Conservation (phyloP, 2,888 invertebrate species). For the Rhagonycha lutea region DNA sequence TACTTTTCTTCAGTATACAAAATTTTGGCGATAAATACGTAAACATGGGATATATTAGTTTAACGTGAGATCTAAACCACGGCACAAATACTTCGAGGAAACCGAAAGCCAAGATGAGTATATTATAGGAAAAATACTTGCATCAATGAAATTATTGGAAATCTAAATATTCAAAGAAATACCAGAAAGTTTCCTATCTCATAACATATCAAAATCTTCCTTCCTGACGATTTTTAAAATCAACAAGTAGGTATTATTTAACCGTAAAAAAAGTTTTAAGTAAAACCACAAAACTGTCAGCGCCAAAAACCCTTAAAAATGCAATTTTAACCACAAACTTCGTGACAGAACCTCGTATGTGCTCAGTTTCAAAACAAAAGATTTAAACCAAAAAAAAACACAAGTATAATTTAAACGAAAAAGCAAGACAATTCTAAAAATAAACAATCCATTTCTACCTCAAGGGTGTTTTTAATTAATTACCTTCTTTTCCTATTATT, state of each 20-base stretch:
- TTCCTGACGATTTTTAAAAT: too few relatives aligned
- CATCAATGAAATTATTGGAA: too few relatives aligned
- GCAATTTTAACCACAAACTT: not conserved
- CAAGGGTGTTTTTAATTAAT: not conserved
- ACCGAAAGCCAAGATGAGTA: too few relatives aligned
- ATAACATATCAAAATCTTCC: too few relatives aligned
- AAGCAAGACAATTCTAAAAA: not conserved
- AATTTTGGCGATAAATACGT: not conserved
- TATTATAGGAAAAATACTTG: too few relatives aligned
- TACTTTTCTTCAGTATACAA: not conserved
- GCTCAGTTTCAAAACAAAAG: not conserved
- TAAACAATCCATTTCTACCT: not conserved
- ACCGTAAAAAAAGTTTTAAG: not conserved
- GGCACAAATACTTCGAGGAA: too few relatives aligned
- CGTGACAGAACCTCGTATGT: not conserved
- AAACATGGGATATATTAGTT: not conserved
- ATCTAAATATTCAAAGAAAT: too few relatives aligned
- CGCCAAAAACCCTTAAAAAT: not conserved
- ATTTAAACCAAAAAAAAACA: not conserved
- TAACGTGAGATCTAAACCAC: not conserved
- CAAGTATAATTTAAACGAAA: not conserved
- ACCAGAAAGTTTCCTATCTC: too few relatives aligned
- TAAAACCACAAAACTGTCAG: too few relatives aligned
- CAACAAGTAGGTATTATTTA: too few relatives aligned
- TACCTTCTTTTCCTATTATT: not conserved